A percentile compares a stretch with the other conserved stretches of the same genome.
Conservation (phyloP, 2,888 invertebrate species). For the Linhomoeus sp. region DNA sequence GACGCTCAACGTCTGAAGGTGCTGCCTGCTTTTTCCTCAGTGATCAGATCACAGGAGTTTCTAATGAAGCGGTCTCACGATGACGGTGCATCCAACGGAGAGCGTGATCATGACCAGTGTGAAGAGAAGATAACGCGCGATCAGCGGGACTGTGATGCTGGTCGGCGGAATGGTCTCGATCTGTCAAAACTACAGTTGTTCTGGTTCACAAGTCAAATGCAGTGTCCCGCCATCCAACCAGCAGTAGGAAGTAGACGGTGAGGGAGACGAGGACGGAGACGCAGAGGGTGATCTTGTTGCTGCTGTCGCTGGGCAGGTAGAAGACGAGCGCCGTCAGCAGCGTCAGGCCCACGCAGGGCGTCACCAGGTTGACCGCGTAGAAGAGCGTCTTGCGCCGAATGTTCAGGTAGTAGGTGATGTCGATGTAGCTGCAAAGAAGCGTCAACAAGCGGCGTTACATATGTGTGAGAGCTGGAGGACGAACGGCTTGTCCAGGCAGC, state of each 20-base stretch:
- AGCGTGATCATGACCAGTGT: constrained; percentile 87
- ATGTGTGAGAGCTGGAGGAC: too few relatives aligned
- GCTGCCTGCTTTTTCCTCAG: too few relatives aligned
- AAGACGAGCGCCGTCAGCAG: constrained; percentile 19
- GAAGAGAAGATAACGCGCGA: constrained; percentile 60
- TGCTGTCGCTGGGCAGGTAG: constrained; percentile 48
- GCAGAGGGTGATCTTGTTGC: constrained; percentile 94
- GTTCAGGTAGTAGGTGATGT: constrained; percentile 22
- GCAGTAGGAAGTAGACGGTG: constrained; percentile 92
- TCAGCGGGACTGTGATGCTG: constrained; percentile 48
- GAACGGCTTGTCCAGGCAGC: too few relatives aligned
- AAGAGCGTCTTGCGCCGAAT: constrained; percentile 52
- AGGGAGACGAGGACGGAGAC: constrained; percentile 93
- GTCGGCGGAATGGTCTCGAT: constrained; percentile 83
- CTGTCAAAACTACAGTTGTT: constrained; percentile 7
- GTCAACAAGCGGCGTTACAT: too few relatives aligned
- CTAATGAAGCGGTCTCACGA: too few relatives aligned
- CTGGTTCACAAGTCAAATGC: too few relatives aligned
- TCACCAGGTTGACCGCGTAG: constrained; percentile 20
- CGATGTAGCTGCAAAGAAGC: constrained; percentile 22
- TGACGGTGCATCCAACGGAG: constrained; percentile 30
- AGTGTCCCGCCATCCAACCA: too few relatives aligned
- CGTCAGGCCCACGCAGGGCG: constrained; percentile 24
- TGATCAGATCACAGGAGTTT: too few relatives aligned
- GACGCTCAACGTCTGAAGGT: constrained; percentile 51